These are phyloP conservation scores for Penaeus vannamei DNA, from an alignment of 1,140 invertebrate genomes.

Conservation along the genomic window DNA sequence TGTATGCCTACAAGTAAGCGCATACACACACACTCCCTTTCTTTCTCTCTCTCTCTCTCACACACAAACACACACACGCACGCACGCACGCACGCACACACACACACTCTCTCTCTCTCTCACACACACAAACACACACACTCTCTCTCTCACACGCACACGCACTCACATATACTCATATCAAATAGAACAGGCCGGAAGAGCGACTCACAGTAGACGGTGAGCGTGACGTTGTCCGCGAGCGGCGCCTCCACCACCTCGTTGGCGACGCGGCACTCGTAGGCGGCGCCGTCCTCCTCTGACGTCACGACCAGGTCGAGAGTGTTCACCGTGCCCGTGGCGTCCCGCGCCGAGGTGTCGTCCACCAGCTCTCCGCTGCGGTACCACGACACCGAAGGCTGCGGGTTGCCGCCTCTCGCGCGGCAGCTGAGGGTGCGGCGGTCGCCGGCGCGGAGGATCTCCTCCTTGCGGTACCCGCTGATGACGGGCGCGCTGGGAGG, in stretches of 20 bases:
- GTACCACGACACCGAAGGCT: conserved; percentile 93
- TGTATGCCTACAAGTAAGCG: too few relatives aligned
- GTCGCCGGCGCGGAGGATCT: conserved; percentile 89
- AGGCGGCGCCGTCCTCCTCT: conserved; percentile 87
- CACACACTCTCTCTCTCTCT: too few relatives aligned
- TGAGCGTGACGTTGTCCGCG: conserved; percentile 12
- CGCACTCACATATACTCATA: too few relatives aligned
- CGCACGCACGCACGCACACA: too few relatives aligned
- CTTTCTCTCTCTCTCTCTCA: too few relatives aligned
- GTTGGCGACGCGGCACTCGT: conserved; percentile 92
- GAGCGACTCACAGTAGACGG: conserved; percentile 3
- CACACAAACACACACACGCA: too few relatives aligned
- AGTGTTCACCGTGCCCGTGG: background rate
- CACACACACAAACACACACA: too few relatives aligned
- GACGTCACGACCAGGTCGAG: conserved; percentile 24
- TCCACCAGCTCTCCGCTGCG: conserved; percentile 88
- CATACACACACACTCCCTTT: too few relatives aligned
- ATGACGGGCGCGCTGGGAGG: conserved; percentile 92
- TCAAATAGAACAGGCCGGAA: too few relatives aligned
- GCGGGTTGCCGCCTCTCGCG: conserved; percentile 93
- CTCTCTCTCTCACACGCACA: too few relatives aligned
- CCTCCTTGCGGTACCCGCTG: conserved; percentile 89
- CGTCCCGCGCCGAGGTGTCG: conserved; percentile 71
- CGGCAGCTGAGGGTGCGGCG: conserved; percentile 88
- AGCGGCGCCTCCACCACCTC: conserved; percentile 82